Base-by-base conservation (phyloP, 1,140 invertebrate species). In the Brachionus rubens region DNA sequence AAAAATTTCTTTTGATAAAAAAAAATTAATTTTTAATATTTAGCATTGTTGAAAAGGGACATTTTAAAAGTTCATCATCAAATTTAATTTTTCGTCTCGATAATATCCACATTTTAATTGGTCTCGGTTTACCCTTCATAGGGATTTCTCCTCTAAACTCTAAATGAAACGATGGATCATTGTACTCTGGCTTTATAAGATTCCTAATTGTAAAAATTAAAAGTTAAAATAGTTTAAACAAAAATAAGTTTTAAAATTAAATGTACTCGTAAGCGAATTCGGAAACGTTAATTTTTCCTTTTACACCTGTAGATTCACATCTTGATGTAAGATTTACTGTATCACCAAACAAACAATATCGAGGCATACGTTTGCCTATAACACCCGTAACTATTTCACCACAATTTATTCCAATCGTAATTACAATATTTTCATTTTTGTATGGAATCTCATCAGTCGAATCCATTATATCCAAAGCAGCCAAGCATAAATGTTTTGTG, bases 391-490 rank as follows among this genome's bases (percentile, higher is more conserved):
- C 65, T 14, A 80, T 80, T 48, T 56, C 52, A 14, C 77, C 72
- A 52, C 92, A 94, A 83, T 67, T 56, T 12, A 76, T 70, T 24
- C 47, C 50, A 36, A 59, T 72, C 3, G 80, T 84, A 50, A 78
- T 62, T 21, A 84, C 80, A 5, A 77, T 76, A n/a, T 82, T 80
- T 41, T 90, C 90, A 46, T 84, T 82, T 82, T 94, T 92, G 79
- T 94, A 90, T 80, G 90, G 89, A 3, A 96, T 90, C 78, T 92
- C 90, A 79, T 90, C 89, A 0, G 91, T 91, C 28, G 94, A 88
- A 84, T 96, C 93, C 92, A 96, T 94, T 90, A 98, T 95, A 81
- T 97, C 94, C 12, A 98, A 83, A 3, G 94, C 94, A 16, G 98
- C 86, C 56, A 91, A 88, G 0, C 91, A 94, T 79, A 99, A 96